Base-by-base conservation (phyloP, 2,797 vertebrate species). In the Scolopax bukidnonensis region DNA sequence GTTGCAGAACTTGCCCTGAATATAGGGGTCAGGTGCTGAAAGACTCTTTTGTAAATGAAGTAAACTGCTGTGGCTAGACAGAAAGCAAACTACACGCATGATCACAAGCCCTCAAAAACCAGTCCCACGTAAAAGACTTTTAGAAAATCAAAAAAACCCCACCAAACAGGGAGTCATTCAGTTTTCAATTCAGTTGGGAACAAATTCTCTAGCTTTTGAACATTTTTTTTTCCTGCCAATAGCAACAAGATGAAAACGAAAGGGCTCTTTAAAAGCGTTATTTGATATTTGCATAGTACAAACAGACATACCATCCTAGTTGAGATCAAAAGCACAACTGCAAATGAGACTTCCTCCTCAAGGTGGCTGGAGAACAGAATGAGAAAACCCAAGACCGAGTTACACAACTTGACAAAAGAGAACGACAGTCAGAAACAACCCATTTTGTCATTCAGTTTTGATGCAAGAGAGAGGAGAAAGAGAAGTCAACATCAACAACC, bases 161-260 rank as follows among this genome's bases (percentile, higher is more conserved):
- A 60, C 25, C 17, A 68, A 96, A 80, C 94, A 90, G 81, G 54
- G 82, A 76, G n/a, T 11, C 65, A 87, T 96, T 97, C 91, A 87
- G 36, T 47, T 88, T 95, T 96, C 63, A 96, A 94, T 94, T 88
- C 24, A 57, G 20, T 78, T 0, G 0, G 67, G 84, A 95, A 95
- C 32, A 97, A 97, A 92, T 94, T 92, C 73, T 86, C 81, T 95
- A 84, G 51, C 56, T 75, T 95, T 93, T 89, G 70, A 91, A 82
- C 75, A 38, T 71, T 71, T 93, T 47, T 43, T 82, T 40, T 57
- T 53, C 65, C 41, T 95, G 94, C 95, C 97, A 98, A 95, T 61
- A 96, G 50, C 70, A 97, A 92, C 65, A 97, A 95, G 76, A 70
- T 81, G 80, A 93, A 97, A 95, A 96, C 38, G 6, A 95, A 96